These are phyloP conservation scores for Drosophila rufa DNA, from an alignment of 1,140 invertebrate genomes.

Conservation along the genomic window DNA sequence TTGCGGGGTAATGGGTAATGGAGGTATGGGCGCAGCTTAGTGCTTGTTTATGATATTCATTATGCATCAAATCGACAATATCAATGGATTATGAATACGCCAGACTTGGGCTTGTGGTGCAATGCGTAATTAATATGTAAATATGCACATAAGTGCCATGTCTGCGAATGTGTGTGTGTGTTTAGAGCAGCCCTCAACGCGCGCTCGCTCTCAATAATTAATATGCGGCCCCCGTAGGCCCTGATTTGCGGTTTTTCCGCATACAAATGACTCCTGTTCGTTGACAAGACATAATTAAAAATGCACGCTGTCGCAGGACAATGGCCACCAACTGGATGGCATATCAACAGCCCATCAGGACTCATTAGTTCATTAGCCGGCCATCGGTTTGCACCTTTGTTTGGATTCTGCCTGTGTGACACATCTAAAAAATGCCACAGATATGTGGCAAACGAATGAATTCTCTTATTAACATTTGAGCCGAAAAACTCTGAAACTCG, in stretches of 20 bases:
- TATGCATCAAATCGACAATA: slow-evolving; percentile 82
- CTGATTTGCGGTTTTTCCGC: slow-evolving; percentile 52
- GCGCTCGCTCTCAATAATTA: slow-evolving; percentile 65
- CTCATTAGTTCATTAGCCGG: not conserved
- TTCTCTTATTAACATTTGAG: slow-evolving; percentile 54
- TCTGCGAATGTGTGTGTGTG: slow-evolving; percentile 1
- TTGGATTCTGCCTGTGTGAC: no score
- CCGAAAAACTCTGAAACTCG: slow-evolving; percentile 4
- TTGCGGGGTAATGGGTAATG: not conserved
- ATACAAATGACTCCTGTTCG: slow-evolving; percentile 17
- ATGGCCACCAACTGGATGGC: not conserved
- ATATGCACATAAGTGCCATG: slow-evolving; percentile 69
- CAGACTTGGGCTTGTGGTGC: slow-evolving; percentile 61
- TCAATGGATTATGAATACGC: slow-evolving; percentile 81
- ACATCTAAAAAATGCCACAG: slow-evolving; percentile 1
- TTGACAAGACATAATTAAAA: slow-evolving; percentile 73
- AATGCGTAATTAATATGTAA: slow-evolving; percentile 80
- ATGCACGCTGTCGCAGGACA: slow-evolving; percentile 32
- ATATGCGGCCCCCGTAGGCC: slow-evolving; percentile 29
- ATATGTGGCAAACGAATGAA: slow-evolving; percentile 28
- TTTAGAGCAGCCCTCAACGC: slow-evolving; percentile 31
- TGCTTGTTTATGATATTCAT: slow-evolving; percentile 79
- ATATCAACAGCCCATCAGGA: slow-evolving; percentile 1
- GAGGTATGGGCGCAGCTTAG: slow-evolving; percentile 32
- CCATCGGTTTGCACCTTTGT: not conserved